phyloP scores from a whole-genome alignment of 1,140 invertebrate species.

The Brachionus rubens region DNA sequence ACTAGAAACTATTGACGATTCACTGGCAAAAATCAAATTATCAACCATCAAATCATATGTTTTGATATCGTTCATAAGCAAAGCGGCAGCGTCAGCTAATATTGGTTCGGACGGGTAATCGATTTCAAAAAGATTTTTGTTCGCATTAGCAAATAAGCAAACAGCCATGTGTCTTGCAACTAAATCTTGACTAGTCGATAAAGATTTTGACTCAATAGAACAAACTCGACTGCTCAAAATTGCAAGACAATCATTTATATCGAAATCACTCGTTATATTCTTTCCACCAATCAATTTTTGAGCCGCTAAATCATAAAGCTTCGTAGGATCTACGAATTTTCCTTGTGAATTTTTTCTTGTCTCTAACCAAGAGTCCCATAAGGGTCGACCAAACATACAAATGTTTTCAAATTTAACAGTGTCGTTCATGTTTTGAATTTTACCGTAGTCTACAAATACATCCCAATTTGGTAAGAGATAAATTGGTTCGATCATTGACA shows the following conservation, averaged over 20 bases:
- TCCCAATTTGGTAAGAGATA: conserved; percentile 18
- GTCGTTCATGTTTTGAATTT: neutral
- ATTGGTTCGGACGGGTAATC: conserved; percentile 22
- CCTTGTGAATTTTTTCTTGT: neutral
- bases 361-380: neutral
- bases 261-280: neutral
- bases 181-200: neutral
- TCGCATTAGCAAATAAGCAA: neutral
- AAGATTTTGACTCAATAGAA: neutral
- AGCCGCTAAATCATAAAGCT: neutral
- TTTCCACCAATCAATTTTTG: neutral
- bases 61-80: neutral
- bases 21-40: neutral
- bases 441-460: neutral
- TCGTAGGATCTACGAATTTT: neutral
- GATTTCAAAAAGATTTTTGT: neutral
- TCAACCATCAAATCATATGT: neutral
- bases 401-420: neutral
- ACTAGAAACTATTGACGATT: neutral
- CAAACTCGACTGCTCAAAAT: neutral
- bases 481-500: neutral
- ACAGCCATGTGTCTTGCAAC: neutral
- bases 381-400: conserved; percentile 3
- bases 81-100: neutral
- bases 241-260: neutral